Evolutionary conservation across 2,113 vertebrate species (phyloP).

Genomic region (Murina feae): DNA sequence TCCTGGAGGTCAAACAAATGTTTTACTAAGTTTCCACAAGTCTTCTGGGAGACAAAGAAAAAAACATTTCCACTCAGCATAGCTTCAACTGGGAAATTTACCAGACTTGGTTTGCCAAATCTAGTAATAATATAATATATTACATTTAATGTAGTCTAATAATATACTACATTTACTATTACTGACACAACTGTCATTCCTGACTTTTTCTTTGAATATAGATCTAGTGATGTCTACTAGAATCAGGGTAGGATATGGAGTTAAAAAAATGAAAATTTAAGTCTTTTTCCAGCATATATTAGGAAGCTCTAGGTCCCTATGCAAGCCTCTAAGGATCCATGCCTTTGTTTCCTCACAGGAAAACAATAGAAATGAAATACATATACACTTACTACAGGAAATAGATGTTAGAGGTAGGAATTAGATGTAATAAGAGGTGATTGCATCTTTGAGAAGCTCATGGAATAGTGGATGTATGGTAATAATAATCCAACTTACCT

Average conservation of each 20-base stretch:
- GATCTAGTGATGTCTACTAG: not conserved
- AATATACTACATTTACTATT: not conserved
- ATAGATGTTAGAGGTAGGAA: not conserved
- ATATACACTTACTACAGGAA: not conserved
- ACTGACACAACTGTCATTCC: not conserved
- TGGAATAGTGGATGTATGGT: not conserved
- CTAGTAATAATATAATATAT: too few relatives aligned
- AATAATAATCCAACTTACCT: not conserved
- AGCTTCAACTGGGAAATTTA: not conserved
- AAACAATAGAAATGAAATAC: not conserved
- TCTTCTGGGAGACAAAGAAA: not conserved
- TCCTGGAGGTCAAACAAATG: not conserved
- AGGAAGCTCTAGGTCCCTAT: not conserved
- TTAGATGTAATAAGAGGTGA: not conserved
- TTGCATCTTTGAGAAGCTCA: not conserved
- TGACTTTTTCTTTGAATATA: not conserved
- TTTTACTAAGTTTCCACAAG: not conserved
- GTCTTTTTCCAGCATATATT: not conserved
- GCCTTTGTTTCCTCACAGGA: not conserved
- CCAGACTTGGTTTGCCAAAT: not conserved
- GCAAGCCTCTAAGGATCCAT: not conserved
- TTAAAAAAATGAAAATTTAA: not conserved
- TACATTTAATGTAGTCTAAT: not conserved
- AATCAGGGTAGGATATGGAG: not conserved
- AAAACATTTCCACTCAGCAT: not conserved